Evolutionary conservation across 2,113 vertebrate genomes (phyloP).

Genomic region (Platysteira castanea): DNA sequence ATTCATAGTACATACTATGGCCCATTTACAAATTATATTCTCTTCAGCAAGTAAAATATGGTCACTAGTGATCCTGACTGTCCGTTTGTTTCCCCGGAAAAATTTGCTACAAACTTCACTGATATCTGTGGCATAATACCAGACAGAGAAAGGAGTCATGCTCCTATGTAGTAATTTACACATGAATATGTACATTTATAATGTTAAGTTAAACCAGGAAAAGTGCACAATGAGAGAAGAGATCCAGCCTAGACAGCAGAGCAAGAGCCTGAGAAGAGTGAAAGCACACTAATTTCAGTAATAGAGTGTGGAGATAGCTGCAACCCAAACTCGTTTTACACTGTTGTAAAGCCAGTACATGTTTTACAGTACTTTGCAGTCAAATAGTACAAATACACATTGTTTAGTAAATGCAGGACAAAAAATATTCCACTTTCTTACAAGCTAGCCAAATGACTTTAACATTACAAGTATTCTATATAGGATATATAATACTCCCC

Average conservation of each 20-base stretch:
- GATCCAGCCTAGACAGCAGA: too few relatives aligned
- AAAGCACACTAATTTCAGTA: background rate
- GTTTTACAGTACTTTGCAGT: background rate
- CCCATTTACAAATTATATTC: background rate
- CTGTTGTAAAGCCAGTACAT: background rate
- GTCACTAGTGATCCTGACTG: background rate
- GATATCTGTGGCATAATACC: fast-evolving
- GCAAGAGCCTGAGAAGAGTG: background rate
- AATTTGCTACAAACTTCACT: background rate
- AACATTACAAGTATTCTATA: background rate
- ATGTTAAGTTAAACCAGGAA: background rate
- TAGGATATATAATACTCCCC: background rate
- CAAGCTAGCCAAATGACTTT: background rate
- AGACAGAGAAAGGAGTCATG: background rate
- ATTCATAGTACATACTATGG: background rate
- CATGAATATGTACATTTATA: background rate
- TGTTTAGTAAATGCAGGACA: background rate
- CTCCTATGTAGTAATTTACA: background rate
- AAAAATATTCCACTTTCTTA: background rate
- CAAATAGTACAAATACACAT: background rate
- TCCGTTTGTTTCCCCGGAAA: background rate
- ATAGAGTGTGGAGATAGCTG: fast-evolving
- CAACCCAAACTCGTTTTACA: background rate
- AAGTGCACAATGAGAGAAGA: background rate
- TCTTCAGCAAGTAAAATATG: background rate